These are phyloP conservation scores for Girardinus metallicus DNA, from an alignment of 2,797 vertebrate species.

Conservation along the genomic window DNA sequence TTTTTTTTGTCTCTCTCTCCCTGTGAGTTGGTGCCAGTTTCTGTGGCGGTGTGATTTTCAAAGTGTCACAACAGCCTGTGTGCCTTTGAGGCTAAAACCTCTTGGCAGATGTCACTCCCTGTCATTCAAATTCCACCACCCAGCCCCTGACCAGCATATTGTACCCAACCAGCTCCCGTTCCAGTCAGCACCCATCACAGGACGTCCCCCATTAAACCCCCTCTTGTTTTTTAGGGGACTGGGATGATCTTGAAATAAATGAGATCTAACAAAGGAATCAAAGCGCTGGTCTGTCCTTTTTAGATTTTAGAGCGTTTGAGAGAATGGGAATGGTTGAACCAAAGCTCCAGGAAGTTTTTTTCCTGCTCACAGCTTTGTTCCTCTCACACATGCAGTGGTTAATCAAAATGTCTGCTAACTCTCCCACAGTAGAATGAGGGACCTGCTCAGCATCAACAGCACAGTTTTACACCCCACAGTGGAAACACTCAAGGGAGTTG, in stretches of 20 bases:
- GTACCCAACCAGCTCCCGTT: slow-evolving; percentile 38
- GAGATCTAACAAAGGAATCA: neutral
- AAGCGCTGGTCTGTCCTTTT: neutral
- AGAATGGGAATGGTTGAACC: neutral
- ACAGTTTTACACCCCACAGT: neutral
- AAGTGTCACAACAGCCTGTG: slow-evolving; percentile 51
- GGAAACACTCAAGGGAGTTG: neutral
- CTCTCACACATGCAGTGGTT: neutral
- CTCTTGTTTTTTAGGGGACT: slow-evolving; percentile 23
- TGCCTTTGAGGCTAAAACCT: slow-evolving; percentile 66
- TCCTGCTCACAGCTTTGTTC: neutral
- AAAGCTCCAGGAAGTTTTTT: neutral
- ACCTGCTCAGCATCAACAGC: neutral
- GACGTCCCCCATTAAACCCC: neutral
- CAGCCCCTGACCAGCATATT: slow-evolving; percentile 63
- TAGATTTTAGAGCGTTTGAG: neutral
- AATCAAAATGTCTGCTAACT: neutral
- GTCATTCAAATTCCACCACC: slow-evolving; percentile 63
- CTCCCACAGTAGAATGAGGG: neutral
- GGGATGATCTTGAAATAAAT: neutral
- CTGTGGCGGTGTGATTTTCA: slow-evolving; percentile 6
- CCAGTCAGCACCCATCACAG: neutral
- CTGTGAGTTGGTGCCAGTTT: slow-evolving; percentile 26
- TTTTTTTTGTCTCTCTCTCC: neutral
- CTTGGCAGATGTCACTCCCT: slow-evolving; percentile 63